Evolutionary conservation across 2,888 invertebrate genomes (phyloP).

Genomic region (Eristalinus aeneus): DNA sequence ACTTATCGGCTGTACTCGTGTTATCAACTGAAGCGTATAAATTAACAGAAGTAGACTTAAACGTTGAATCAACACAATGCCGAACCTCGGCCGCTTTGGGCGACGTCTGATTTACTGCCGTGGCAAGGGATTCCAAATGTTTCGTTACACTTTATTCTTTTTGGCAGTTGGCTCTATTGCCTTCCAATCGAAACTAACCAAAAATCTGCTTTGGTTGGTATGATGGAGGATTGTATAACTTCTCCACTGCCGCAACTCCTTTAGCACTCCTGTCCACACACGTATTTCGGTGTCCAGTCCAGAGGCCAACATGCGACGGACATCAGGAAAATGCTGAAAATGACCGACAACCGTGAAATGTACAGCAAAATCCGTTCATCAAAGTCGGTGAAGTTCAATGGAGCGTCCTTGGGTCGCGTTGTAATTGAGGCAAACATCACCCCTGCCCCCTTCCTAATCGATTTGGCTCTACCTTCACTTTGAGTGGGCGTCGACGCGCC

Average conservation of each 20-base stretch:
- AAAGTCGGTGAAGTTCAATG: neutral
- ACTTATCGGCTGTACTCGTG: neutral
- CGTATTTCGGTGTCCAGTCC: too few relatives aligned
- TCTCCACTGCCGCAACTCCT: too few relatives aligned
- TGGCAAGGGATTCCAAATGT: too few relatives aligned
- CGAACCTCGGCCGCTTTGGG: neutral
- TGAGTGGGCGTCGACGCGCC: neutral
- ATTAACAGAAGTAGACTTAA: neutral
- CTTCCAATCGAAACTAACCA: too few relatives aligned
- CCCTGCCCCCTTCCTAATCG: neutral
- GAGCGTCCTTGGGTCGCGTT: neutral
- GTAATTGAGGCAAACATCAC: neutral
- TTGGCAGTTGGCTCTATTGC: too few relatives aligned
- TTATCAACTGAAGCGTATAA: neutral
- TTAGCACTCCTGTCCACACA: too few relatives aligned
- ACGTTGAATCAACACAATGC: neutral
- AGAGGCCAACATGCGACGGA: neutral
- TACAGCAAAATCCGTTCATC: neutral
- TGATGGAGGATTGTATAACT: too few relatives aligned
- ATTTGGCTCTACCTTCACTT: neutral
- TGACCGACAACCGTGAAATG: neutral
- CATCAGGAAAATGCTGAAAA: neutral
- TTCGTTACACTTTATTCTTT: too few relatives aligned
- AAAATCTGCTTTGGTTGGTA: too few relatives aligned
- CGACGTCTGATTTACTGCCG: neutral